A percentile compares a stretch with the other conserved stretches of the same genome.
Evolutionary conservation across 2,888 invertebrate genomes (phyloP).

Genomic region (Labia minor): DNA sequence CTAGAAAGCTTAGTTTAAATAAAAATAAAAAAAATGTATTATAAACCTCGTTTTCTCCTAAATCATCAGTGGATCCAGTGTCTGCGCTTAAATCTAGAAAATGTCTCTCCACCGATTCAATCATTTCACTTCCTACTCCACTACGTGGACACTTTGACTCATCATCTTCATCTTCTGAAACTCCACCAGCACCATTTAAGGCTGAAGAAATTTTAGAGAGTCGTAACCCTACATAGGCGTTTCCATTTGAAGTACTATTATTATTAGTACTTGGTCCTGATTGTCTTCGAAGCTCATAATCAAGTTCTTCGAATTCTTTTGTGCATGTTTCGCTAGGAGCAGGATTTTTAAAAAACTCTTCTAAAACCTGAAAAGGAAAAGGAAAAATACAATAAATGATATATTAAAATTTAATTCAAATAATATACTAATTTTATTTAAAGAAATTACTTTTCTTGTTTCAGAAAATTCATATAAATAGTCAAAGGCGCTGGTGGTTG

Average conservation of each 20-base stretch:
- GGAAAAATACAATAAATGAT: not conserved
- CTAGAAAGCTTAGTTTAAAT: not conserved
- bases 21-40: too few relatives aligned
- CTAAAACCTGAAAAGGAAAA: constrained; percentile 46
- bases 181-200: not conserved
- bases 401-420: not conserved
- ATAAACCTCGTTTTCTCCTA: constrained; percentile 51
- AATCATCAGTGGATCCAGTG: constrained; percentile 51
- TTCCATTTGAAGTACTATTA: constrained; percentile 51
- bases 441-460: constrained; percentile 52
- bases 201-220: constrained; percentile 48
- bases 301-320: constrained; percentile 47
- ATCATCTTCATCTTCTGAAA: not conserved
- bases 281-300: constrained; percentile 67
- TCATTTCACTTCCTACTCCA: not conserved
- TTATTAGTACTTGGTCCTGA: constrained; percentile 39
- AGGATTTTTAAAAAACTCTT: constrained; percentile 82
- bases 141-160: constrained; percentile 34
- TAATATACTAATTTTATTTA: too few relatives aligned
- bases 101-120: constrained; percentile 18
- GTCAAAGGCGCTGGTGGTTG: constrained; percentile 58
- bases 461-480: constrained; percentile 87
- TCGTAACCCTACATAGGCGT: constrained; percentile 66
- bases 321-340: constrained; percentile 37
- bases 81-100: constrained; percentile 46